Percentiles rank a stretch among this genome's conserved stretches.
Evolutionary conservation across 2,113 vertebrate genomes (phyloP).

Genomic region (Coracopsis vasa): DNA sequence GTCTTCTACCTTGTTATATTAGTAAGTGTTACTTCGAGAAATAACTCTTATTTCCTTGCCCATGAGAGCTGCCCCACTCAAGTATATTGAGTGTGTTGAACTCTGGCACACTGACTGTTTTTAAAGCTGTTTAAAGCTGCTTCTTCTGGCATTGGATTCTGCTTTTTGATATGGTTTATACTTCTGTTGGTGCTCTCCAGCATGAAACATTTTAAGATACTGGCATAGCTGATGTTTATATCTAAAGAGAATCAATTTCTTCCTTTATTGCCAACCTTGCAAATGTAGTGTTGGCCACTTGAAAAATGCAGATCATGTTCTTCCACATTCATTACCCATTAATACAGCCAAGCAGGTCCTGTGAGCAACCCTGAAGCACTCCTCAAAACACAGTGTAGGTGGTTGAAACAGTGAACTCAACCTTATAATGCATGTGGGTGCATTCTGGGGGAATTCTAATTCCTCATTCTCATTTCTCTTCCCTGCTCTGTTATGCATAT

Average conservation of each 20-base stretch:
- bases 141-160: background rate
- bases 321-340: background rate
- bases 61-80: background rate
- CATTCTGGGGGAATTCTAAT: background rate
- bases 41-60: background rate
- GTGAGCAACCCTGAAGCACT: background rate
- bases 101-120: background rate
- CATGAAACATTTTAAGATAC: background rate
- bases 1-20: background rate
- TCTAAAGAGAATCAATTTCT: fast-evolving
- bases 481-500: background rate
- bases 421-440: background rate
- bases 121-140: background rate
- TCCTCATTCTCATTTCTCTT: background rate
- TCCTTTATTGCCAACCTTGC: background rate
- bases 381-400: fast-evolving
- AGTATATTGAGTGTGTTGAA: background rate
- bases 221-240: background rate
- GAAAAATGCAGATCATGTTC: background rate
- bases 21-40: background rate
- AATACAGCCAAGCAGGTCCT: fast-evolving
- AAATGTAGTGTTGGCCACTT: background rate
- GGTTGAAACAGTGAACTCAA: background rate
- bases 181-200: background rate
- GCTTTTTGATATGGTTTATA: background rate